phyloP scores from a whole-genome alignment of 2,797 vertebrate species.

The Enoplosus armatus region DNA sequence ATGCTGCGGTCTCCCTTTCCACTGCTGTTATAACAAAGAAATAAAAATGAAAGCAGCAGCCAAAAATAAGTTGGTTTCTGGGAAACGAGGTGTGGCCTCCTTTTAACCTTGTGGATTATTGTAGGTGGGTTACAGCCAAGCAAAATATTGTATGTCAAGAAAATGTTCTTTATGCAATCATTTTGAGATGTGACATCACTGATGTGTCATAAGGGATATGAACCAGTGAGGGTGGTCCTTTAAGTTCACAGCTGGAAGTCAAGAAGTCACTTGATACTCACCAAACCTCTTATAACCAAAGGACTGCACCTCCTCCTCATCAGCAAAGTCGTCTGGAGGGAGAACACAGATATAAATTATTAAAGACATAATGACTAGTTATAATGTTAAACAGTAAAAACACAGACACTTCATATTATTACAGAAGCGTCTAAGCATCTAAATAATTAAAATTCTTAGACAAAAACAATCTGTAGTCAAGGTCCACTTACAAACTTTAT shows the following conservation, averaged over 20 bases:
- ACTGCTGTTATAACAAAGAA: constrained; percentile 40
- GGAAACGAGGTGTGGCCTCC: constrained; percentile 48
- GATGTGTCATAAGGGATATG: constrained; percentile 6
- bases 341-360: constrained; percentile 45
- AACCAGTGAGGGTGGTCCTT: constrained; percentile 15
- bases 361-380: not conserved
- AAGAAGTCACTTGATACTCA: constrained; percentile 84
- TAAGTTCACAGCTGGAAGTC: constrained; percentile 20
- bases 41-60: constrained; percentile 40
- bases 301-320: constrained; percentile 99
- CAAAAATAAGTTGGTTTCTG: constrained; percentile 68
- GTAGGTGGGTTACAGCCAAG: constrained; percentile 30
- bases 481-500: not conserved
- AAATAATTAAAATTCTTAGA: not conserved
- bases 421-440: not conserved
- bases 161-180: constrained; percentile 23
- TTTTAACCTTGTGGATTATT: constrained; percentile 44
- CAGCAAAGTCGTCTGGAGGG: constrained; percentile 94
- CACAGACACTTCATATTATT: not conserved
- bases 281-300: constrained; percentile 99
- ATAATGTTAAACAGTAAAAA: not conserved
- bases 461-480: not conserved
- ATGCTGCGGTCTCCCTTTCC: constrained; percentile 53
- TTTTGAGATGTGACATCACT: constrained; percentile 12
- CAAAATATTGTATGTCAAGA: constrained; percentile 32